Evolutionary conservation across 2,113 vertebrate genomes (phyloP), one percentile per base, ranked within the genome.

Genomic region (Saguinus midas): DNA sequence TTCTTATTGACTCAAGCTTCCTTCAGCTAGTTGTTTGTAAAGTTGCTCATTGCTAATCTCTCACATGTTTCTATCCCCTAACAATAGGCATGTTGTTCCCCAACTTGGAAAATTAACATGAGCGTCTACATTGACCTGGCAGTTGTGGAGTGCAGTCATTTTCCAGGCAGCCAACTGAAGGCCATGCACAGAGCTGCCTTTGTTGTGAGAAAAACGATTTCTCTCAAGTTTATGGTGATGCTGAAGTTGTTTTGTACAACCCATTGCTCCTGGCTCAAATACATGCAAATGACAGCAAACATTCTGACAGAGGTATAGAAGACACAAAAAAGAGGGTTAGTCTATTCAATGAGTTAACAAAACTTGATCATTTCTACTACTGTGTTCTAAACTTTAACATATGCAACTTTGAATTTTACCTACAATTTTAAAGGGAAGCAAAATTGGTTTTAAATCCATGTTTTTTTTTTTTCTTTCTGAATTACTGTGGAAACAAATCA

Each of bases 31-130:
- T n/a, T 80, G 43, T 83, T 95, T 91, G 50, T 58, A 40, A 92
- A 92, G 75, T 32, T 91, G 68, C 29, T 92, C 85, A 45, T 0
- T 72, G 68, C 73, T 91, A 75, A 91, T 79, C 87, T 93, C 82
- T 80, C 45, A 57, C 72, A 70, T 80, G 94, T 83, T 93, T 96
- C 81, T 89, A 18, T 75, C 66, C 43, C 78, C 57, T 87, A 87
- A 98, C 96, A 98, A 97, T 84, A 93, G 52, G 64, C 83, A 81
- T 72, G 61, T 23, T 98, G 95, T 97, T 97, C 91, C 70, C 43
- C 79, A 91, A 87, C 68, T 78, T 80, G 91, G 79, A 96, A 97
- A 97, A 97, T 97, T 96, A 97, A 94, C 95, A 97, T 96, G 93
- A 96, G 80, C 61, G 64, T 93, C 91, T 37, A 75, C 79, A 90